Percentiles rank a stretch among this genome's conserved stretches.
These are phyloP conservation scores for Lepidothrix coronata DNA, from an alignment of 2,113 vertebrate genomes.

Conservation along the genomic window DNA sequence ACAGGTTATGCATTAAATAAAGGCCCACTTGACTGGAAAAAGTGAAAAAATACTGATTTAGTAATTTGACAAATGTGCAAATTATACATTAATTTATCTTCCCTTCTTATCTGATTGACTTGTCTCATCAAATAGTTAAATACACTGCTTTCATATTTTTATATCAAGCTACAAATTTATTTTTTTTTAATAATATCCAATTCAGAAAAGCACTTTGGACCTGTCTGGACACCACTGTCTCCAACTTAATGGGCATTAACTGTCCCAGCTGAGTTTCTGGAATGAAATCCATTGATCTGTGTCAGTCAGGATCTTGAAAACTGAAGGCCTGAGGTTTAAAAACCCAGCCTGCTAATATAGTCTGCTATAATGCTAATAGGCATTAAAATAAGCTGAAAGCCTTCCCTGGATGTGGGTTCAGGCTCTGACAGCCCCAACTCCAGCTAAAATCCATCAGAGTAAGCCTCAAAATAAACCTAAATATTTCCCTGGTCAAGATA, in stretches of 20 bases:
- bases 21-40: neutral
- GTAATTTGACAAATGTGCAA: neutral
- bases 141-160: neutral
- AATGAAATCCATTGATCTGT: slow-evolving; percentile 20
- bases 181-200: neutral
- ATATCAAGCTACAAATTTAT: neutral
- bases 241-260: neutral
- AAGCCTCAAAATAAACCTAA: neutral
- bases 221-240: neutral
- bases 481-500: neutral
- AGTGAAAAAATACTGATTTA: neutral
- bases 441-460: neutral
- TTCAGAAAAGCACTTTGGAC: neutral
- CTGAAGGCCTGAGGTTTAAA: slow-evolving; percentile 12
- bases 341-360: neutral
- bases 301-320: slow-evolving; percentile 26
- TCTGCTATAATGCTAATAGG: neutral
- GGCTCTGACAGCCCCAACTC: neutral
- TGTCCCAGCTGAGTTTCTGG: neutral
- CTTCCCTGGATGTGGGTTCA: neutral
- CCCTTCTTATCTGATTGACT: neutral
- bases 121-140: neutral
- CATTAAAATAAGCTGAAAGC: neutral
- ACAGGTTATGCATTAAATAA: neutral
- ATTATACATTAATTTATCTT: neutral